These are phyloP conservation scores for Camptogramma bilineatum DNA, from an alignment of 2,888 invertebrate genomes.

Conservation along the genomic window DNA sequence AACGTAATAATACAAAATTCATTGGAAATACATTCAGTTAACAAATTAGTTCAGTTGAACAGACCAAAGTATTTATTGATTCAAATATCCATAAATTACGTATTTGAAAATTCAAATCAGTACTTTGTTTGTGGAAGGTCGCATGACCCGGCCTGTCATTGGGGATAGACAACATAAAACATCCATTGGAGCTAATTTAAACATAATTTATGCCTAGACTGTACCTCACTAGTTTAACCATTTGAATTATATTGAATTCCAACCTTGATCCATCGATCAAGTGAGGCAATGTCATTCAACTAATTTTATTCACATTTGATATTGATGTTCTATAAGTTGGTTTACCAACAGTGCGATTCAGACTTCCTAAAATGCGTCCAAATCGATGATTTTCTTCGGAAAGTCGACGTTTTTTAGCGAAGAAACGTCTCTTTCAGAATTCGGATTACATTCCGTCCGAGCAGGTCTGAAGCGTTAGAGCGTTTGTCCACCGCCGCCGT, in stretches of 20 bases:
- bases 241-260: neutral
- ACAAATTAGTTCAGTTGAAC: constrained; percentile 1
- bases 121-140: constrained; percentile 63
- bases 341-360: too few relatives aligned
- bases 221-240: neutral
- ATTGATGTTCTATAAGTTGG: neutral
- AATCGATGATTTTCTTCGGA: too few relatives aligned
- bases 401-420: too few relatives aligned
- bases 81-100: constrained; percentile 55
- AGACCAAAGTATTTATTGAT: constrained; percentile 6
- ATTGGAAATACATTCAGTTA: neutral
- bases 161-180: constrained; percentile 39
- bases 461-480: too few relatives aligned
- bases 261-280: neutral
- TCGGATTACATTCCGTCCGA: too few relatives aligned
- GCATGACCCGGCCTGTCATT: constrained; percentile 48
- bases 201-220: constrained; percentile 9
- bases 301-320: neutral
- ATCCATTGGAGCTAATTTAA: constrained; percentile 28
- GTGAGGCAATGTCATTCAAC: neutral
- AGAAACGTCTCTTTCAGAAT: too few relatives aligned
- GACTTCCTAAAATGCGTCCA: too few relatives aligned
- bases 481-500: too few relatives aligned
- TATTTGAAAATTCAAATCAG: constrained; percentile 68
- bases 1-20: neutral